Evolutionary conservation across 2,797 vertebrate species (phyloP).

Genomic region (Hafferia zeledoni): DNA sequence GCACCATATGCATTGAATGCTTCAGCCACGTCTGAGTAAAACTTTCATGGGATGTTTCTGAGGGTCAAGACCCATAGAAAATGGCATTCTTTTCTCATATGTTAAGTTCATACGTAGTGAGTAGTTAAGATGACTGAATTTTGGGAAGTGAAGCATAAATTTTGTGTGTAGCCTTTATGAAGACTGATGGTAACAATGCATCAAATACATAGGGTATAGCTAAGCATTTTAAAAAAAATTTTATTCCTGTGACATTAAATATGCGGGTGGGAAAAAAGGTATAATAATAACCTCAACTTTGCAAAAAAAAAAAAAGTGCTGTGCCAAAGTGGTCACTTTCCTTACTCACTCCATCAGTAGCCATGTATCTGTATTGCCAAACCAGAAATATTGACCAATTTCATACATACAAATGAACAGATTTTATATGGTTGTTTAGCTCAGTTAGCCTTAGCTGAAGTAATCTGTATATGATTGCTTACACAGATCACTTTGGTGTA

Average conservation of each 20-base stretch:
- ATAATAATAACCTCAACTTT: background rate
- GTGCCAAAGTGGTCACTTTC: background rate
- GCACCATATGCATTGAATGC: accelerated
- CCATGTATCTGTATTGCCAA: background rate
- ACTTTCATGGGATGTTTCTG: background rate
- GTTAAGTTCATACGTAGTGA: background rate
- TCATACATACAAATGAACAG: background rate
- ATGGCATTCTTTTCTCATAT: background rate
- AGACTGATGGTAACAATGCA: background rate
- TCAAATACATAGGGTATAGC: accelerated
- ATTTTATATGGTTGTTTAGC: background rate
- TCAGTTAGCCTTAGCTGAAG: background rate
- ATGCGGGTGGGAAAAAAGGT: background rate
- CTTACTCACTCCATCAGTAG: background rate
- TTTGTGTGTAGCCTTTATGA: background rate
- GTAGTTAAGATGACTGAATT: background rate
- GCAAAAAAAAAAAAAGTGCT: background rate
- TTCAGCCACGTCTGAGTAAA: background rate
- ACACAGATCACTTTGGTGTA: background rate
- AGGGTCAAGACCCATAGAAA: background rate
- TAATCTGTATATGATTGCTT: background rate
- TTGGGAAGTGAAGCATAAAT: background rate
- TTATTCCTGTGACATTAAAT: background rate
- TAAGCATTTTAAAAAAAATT: background rate
- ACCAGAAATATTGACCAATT: background rate